Evolutionary conservation across 2,113 vertebrate genomes (phyloP).

Genomic region (Microtus pennsylvanicus): DNA sequence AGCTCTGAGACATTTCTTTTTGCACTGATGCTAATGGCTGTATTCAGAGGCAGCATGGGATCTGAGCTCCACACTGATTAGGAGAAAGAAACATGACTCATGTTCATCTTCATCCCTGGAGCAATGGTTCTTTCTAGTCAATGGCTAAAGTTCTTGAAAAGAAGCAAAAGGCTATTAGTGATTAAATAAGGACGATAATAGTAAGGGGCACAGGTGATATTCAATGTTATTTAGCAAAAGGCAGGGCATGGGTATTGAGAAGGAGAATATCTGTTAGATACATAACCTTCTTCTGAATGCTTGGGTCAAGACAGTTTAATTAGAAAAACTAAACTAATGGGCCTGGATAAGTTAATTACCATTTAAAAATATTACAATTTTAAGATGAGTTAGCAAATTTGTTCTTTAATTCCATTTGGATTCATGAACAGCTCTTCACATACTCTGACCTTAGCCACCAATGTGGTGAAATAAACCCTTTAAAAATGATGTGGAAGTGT

Average conservation of each 20-base stretch:
- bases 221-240: not conserved
- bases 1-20: not conserved
- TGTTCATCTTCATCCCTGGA: not conserved
- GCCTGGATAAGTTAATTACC: not conserved
- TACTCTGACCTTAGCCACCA: not conserved
- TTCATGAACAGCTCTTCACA: not conserved
- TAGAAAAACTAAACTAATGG: not conserved
- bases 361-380: not conserved
- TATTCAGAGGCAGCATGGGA: not conserved
- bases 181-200: not conserved
- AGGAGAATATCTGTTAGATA: not conserved
- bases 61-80: not conserved
- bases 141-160: constrained; percentile 28
- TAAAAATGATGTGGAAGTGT: not conserved
- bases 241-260: not conserved
- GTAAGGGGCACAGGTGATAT: not conserved
- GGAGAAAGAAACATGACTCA: not conserved
- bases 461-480: not conserved
- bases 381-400: not conserved
- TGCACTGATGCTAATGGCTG: not conserved
- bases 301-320: not conserved
- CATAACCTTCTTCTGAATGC: not conserved
- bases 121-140: not conserved
- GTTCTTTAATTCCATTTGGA: not conserved
- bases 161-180: not conserved